These are phyloP conservation scores for Nipponia nippon DNA, from an alignment of 2,113 vertebrate genomes.

Conservation along the genomic window DNA sequence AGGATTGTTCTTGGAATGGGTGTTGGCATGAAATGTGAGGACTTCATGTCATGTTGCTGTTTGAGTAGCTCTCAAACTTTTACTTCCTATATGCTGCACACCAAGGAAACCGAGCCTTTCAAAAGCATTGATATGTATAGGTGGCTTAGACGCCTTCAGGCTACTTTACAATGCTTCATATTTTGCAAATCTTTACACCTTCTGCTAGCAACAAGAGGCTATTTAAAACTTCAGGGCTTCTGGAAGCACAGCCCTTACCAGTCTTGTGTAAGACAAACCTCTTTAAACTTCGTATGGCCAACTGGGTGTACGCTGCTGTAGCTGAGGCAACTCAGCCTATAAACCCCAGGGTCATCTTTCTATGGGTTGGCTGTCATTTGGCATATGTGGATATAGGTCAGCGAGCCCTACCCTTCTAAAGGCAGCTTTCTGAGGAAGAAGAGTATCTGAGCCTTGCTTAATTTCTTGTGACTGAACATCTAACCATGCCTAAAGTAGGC, in stretches of 20 bases:
- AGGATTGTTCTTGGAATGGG: background rate
- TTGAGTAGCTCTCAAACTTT: background rate
- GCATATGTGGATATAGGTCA: background rate
- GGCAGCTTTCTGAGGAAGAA: background rate
- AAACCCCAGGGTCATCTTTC: background rate
- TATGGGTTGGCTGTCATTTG: background rate
- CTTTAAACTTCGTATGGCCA: background rate
- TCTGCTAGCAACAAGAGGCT: background rate
- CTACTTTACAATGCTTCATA: background rate
- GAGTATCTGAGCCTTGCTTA: background rate
- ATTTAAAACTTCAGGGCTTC: background rate
- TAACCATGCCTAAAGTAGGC: background rate
- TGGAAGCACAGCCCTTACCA: background rate
- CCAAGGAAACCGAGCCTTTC: background rate
- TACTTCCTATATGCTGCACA: fast-evolving
- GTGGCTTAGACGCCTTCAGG: background rate
- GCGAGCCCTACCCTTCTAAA: background rate
- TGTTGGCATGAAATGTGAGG: background rate
- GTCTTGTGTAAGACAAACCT: background rate
- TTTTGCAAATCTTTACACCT: background rate
- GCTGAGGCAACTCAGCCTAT: background rate
- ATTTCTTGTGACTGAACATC: background rate
- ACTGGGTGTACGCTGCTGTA: fast-evolving
- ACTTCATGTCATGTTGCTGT: background rate
- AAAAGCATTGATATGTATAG: background rate